phyloP scores from a whole-genome alignment of 1,140 invertebrate genomes.

The Panagrolaimus sp. region DNA sequence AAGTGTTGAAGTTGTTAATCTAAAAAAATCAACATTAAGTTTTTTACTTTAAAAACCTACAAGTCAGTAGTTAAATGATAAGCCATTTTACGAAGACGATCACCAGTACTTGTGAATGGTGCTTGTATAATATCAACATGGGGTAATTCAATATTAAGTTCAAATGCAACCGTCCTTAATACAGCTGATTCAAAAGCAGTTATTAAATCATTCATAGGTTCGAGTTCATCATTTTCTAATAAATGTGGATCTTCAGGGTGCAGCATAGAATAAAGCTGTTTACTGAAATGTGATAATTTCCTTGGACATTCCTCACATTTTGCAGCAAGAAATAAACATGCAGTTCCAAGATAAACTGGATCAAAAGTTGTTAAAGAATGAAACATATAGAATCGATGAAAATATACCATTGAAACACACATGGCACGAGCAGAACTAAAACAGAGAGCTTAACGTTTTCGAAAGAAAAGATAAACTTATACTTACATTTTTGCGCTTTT shows the following conservation, averaged over 20 bases:
- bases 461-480: not conserved
- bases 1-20: not conserved
- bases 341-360: not conserved
- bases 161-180: not conserved
- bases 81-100: not conserved
- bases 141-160: not conserved
- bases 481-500: not conserved
- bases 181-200: not conserved
- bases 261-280: not conserved
- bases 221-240: not conserved
- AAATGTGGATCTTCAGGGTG: not conserved
- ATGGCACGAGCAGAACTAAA: not conserved
- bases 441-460: not conserved
- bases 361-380: slow-evolving; percentile 5
- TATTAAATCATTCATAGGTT: not conserved
- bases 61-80: not conserved
- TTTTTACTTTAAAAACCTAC: not conserved
- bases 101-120: not conserved
- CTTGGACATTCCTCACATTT: slow-evolving; percentile 8
- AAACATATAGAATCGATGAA: slow-evolving; percentile 10
- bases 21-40: not conserved
- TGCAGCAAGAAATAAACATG: not conserved
- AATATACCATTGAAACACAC: slow-evolving; percentile 1
- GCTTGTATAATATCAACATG: not conserved
- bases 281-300: not conserved